These are phyloP conservation scores for Ips typographus DNA, from an alignment of 1,140 invertebrate genomes.

Conservation along the genomic window DNA sequence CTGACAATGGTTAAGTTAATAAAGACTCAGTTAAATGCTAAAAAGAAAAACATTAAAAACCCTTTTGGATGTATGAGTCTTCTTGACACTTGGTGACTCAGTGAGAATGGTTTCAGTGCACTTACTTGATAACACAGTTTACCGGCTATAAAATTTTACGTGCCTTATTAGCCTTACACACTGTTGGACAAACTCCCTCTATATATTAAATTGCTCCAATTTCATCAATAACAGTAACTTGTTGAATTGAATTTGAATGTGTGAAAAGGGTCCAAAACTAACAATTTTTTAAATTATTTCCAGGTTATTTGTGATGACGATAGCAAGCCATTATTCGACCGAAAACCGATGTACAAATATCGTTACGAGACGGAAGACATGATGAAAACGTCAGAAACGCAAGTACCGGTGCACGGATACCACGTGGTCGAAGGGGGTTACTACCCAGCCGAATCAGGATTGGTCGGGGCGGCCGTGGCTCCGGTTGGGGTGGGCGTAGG, in stretches of 20 bases:
- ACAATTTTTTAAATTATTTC: background rate
- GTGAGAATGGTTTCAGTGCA: too few species aligned
- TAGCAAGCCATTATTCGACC: background rate
- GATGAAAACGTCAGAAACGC: slow-evolving; percentile 46
- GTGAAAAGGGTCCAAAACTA: background rate
- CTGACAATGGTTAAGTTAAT: too few species aligned
- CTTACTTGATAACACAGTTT: too few species aligned
- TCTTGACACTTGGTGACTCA: too few species aligned
- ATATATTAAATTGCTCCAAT: background rate
- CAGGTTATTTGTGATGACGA: slow-evolving; percentile 24
- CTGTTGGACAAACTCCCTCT: background rate
- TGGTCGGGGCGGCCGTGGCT: slow-evolving; percentile 29
- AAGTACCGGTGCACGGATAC: slow-evolving; percentile 44
- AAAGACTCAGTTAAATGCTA: too few species aligned
- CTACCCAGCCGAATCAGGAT: slow-evolving; percentile 45
- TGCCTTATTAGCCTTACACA: too few species aligned
- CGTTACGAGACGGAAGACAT: slow-evolving; percentile 48
- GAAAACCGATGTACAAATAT: slow-evolving; percentile 45
- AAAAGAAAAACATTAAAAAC: too few species aligned
- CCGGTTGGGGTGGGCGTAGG: slow-evolving; percentile 36
- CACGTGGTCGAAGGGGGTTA: slow-evolving; percentile 49
- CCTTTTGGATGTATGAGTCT: too few species aligned
- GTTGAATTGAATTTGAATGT: background rate
- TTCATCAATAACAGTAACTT: background rate
- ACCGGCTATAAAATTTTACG: too few species aligned